Percentiles rank a stretch among this genome's conserved stretches.
Evolutionary conservation across 1,140 invertebrate genomes (phyloP).

Genomic region (Cheumatopsyche charites): DNA sequence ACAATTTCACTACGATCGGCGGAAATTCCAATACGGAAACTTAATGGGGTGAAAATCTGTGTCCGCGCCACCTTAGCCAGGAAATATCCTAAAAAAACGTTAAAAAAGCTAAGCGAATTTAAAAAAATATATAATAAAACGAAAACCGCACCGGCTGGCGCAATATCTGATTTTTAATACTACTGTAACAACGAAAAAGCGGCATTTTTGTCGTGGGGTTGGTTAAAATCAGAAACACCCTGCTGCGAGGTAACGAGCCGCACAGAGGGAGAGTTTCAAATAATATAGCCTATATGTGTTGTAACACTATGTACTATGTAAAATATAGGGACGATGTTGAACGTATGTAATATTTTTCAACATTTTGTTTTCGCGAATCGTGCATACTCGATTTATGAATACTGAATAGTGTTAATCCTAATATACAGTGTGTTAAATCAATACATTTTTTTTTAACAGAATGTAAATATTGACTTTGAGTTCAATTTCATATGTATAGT

Average conservation of each 20-base stretch:
- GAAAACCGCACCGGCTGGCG: neutral
- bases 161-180: slow-evolving; percentile 13
- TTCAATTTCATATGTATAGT: no score
- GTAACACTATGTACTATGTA: no score
- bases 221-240: slow-evolving; percentile 14
- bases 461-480: no score
- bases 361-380: no score
- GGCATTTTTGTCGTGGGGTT: neutral
- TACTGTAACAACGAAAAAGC: neutral
- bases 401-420: no score
- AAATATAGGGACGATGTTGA: no score
- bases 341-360: no score
- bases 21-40: neutral
- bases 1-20: neutral
- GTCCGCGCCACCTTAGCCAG: neutral
- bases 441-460: no score
- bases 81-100: no score
- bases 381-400: no score
- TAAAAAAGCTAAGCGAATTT: slow-evolving; percentile 2
- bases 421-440: no score
- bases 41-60: slow-evolving; percentile 16
- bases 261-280: neutral
- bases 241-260: neutral
- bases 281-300: slow-evolving; percentile 6
- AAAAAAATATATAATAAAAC: neutral